A percentile compares a stretch with the other conserved stretches of the same genome.
Conservation (phyloP, 2,888 invertebrate genomes). For the Himalopsyche tibetana region DNA sequence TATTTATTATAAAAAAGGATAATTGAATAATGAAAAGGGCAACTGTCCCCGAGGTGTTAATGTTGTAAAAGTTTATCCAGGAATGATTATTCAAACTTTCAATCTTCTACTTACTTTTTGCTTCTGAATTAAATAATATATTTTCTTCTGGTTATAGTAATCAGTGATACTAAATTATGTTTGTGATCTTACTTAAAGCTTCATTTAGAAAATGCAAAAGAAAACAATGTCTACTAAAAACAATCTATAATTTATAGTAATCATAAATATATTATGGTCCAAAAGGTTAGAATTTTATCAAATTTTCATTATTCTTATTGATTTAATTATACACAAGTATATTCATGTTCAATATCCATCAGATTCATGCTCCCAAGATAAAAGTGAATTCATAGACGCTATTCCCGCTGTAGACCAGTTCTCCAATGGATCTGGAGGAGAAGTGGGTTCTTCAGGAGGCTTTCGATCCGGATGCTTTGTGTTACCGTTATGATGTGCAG, state of each 20-base stretch:
- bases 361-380: constrained; percentile 63
- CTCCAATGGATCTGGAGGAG: constrained; percentile 65
- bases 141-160: no score
- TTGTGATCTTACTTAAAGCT: no score
- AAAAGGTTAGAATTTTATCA: not conserved
- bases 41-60: no score
- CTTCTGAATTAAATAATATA: no score
- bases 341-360: constrained; percentile 56
- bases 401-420: constrained; percentile 65
- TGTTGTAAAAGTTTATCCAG: no score
- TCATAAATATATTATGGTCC: not conserved
- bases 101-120: no score
- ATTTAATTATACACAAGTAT: not conserved
- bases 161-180: no score
- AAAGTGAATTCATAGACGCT: constrained; percentile 63
- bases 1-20: no score
- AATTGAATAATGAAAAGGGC: no score
- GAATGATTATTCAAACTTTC: no score
- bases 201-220: no score
- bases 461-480: constrained; percentile 48
- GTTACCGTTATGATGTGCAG: constrained; percentile 59
- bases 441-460: constrained; percentile 43
- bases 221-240: not conserved
- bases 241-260: not conserved
- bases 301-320: not conserved